These are phyloP conservation scores for Eupeodes latifasciatus DNA, from an alignment of 2,888 invertebrate genomes.

Conservation along the genomic window DNA sequence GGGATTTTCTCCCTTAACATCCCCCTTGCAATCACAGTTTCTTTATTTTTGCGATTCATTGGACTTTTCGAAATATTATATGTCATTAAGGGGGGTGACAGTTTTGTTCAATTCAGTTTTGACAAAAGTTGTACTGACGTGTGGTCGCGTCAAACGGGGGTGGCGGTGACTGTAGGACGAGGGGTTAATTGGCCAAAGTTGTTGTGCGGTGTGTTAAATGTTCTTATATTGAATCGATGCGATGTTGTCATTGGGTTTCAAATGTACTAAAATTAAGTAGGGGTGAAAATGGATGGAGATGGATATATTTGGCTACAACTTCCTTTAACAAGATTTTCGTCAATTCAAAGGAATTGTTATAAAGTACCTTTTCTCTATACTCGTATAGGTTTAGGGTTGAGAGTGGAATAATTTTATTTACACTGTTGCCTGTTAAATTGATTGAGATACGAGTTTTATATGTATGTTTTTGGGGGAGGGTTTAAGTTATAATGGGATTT, in stretches of 20 bases:
- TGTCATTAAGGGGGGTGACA: conserved; percentile 28
- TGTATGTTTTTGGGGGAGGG: not conserved
- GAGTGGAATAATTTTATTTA: conserved; percentile 1
- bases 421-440: conserved; percentile 25
- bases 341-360: conserved; percentile 25
- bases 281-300: too few relatives aligned
- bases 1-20: not conserved
- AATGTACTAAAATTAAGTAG: too few relatives aligned
- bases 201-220: conserved; percentile 8
- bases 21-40: not conserved
- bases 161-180: too few relatives aligned
- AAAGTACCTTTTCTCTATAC: too few relatives aligned
- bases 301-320: not conserved
- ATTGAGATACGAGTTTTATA: not conserved
- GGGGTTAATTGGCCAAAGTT: conserved; percentile 42
- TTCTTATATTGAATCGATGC: conserved; percentile 24
- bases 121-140: conserved; percentile 24
- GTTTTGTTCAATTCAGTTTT: conserved; percentile 17
- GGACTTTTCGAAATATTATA: conserved; percentile 47
- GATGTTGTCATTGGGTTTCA: conserved; percentile 32
- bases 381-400: not conserved
- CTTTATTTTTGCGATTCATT: conserved; percentile 4
- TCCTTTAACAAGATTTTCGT: not conserved
- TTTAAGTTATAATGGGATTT: conserved; percentile 2
- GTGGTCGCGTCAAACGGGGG: not conserved